A percentile compares a stretch with the other conserved stretches of the same genome.
These are phyloP conservation scores for Carassius gibelio DNA, from an alignment of 2,113 vertebrate species.

Conservation along the genomic window DNA sequence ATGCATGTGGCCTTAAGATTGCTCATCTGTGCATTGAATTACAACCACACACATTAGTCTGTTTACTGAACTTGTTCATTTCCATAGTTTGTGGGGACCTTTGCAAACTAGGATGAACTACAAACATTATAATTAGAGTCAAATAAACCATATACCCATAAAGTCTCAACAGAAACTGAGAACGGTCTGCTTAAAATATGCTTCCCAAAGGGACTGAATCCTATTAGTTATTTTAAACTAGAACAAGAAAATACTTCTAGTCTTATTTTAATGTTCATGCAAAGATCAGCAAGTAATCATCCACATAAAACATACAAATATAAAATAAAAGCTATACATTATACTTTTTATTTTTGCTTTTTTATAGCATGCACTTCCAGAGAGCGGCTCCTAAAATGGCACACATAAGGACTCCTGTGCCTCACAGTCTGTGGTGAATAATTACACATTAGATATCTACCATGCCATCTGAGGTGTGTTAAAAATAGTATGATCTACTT, in stretches of 20 bases:
- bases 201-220: background rate
- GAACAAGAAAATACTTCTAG: background rate
- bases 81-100: background rate
- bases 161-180: background rate
- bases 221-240: constrained; percentile 11
- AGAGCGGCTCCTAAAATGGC: constrained; percentile 10
- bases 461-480: constrained; percentile 29
- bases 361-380: background rate
- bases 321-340: background rate
- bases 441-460: constrained; percentile 23
- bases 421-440: constrained; percentile 14
- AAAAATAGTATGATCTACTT: constrained; percentile 43
- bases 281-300: background rate
- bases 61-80: constrained; percentile 19
- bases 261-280: background rate
- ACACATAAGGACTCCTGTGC: background rate
- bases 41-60: background rate
- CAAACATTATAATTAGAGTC: constrained; percentile 14
- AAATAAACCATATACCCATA: background rate
- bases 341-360: no score
- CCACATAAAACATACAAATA: background rate
- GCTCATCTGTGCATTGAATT: background rate
- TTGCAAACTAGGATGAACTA: background rate
- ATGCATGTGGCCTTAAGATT: background rate
- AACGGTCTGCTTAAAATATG: constrained; percentile 3